phyloP scores from a whole-genome alignment of 2,888 invertebrate species.

The Hemithea aestivaria region DNA sequence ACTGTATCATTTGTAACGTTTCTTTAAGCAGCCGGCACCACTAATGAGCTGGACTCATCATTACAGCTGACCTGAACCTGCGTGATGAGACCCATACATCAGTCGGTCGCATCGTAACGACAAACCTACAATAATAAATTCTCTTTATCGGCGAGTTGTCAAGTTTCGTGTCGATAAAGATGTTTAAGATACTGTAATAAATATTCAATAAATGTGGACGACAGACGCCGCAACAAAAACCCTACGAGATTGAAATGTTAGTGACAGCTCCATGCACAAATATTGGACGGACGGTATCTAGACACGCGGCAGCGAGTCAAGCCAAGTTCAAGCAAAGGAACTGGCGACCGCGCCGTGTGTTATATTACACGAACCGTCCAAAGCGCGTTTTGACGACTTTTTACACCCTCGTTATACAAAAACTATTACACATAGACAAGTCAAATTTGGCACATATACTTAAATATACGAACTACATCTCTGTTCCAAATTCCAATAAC shows the following conservation, averaged over 20 bases:
- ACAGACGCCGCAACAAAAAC: slow-evolving; percentile 67
- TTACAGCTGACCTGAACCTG: slow-evolving; percentile 31
- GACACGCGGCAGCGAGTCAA: too few species aligned
- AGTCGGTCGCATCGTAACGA: slow-evolving; percentile 1
- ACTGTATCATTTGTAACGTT: slow-evolving; percentile 73
- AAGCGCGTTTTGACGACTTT: too few species aligned
- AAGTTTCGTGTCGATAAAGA: slow-evolving; percentile 71
- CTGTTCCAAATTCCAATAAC: too few species aligned
- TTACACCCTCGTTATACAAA: too few species aligned
- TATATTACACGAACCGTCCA: too few species aligned
- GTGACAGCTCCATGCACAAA: slow-evolving; percentile 75
- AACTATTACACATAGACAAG: too few species aligned
- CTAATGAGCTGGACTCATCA: slow-evolving; percentile 59
- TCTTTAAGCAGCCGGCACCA: slow-evolving; percentile 62
- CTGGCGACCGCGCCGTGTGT: too few species aligned
- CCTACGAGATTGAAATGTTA: slow-evolving; percentile 72
- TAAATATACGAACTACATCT: too few species aligned
- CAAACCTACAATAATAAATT: slow-evolving; percentile 28
- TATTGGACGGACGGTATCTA: slow-evolving; percentile 69
- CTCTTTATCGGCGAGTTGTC: slow-evolving; percentile 55
- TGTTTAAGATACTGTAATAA: slow-evolving; percentile 67
- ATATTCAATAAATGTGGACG: slow-evolving; percentile 67
- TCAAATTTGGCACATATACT: too few species aligned
- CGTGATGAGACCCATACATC: slow-evolving; percentile 21
- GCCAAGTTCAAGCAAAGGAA: too few species aligned